These are phyloP conservation scores for Lasioglossum marginatum DNA, from an alignment of 2,888 invertebrate genomes.

Conservation along the genomic window DNA sequence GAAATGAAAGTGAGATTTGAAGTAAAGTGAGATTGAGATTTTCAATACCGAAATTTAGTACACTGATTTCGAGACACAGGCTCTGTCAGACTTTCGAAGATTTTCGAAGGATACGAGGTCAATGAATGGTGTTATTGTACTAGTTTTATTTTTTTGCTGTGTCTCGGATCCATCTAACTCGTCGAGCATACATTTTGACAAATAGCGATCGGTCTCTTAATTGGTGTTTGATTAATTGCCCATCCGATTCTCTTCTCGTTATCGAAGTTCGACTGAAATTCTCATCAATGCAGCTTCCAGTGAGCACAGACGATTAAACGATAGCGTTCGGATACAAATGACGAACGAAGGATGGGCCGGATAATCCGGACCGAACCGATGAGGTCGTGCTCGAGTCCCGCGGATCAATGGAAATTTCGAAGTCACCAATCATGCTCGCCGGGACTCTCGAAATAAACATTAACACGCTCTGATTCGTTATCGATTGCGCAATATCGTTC, in stretches of 20 bases:
- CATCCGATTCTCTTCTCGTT: slow-evolving; percentile 16
- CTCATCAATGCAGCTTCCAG: slow-evolving; percentile 33
- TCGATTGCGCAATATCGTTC: slow-evolving; percentile 38
- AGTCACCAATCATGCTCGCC: slow-evolving; percentile 18
- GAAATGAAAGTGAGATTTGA: too few relatives aligned
- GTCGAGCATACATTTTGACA: not conserved
- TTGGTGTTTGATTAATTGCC: slow-evolving; percentile 51
- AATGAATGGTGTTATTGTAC: not conserved
- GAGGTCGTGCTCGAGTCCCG: slow-evolving; percentile 16
- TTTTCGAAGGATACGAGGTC: not conserved
- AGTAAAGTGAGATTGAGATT: too few relatives aligned
- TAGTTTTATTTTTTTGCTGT: too few relatives aligned
- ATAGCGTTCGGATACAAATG: slow-evolving; percentile 36
- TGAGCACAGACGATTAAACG: slow-evolving; percentile 49
- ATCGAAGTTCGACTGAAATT: slow-evolving; percentile 32
- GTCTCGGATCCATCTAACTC: not conserved
- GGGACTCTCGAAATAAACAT: slow-evolving; percentile 37
- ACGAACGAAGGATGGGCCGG: slow-evolving; percentile 44
- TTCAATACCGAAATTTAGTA: not conserved
- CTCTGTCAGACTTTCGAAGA: not conserved
- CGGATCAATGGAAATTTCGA: slow-evolving; percentile 34
- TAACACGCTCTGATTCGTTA: slow-evolving; percentile 50
- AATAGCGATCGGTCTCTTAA: slow-evolving; percentile 44
- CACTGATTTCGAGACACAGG: not conserved
- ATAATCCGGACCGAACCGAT: slow-evolving; percentile 51